Base-by-base conservation (phyloP, 2,113 vertebrate species). In the Pygoscelis antarcticus region DNA sequence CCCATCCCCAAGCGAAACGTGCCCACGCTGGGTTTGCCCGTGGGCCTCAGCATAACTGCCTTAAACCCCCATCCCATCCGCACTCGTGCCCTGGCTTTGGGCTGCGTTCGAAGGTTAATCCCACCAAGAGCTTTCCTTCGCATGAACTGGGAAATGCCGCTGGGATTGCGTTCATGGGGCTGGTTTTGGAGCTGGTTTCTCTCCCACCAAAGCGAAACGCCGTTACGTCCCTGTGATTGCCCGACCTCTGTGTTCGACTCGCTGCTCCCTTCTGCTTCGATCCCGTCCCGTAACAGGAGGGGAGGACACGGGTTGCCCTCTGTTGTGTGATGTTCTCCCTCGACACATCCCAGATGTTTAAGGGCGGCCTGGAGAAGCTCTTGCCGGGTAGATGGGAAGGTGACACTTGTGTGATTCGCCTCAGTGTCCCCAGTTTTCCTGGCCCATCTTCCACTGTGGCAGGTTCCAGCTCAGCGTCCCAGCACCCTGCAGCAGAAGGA, bases 81-180 rank as follows among this genome's bases (percentile, higher is more conserved):
- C 34, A 0, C 6, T 13, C 23, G 0, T 2, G 0, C 25, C 40
- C 85, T 29, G 79, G 30, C 54, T 16, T 4, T 0, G 13, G 64
- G 72, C 84, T 19, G 18, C 5, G 2, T 10, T 20, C 0, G 0
- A 23, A 52, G 83, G 36, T 44, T 15, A 1, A 72, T 17, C 82
- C 84, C 58, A 46, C 0, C 70, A 8, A 16, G 46, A 57, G n/a
- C 23, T 83, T 65, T 11, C 68, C 77, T 29, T 34, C 0, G 0
- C 4, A 4, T 14, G 27, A 52, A 8, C 36, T 8, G 9, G 40
- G 65, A 51, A 7, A 3, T 0, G 8, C 12, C 0, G 0, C 79
- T 36, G 83, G 72, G 46, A 32, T 70, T 0, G 0, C 0, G 0
- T 6, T 55, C 51, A 2, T 0, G 30, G 81, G 52, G 7, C 11